These are phyloP conservation scores for Mamestra brassicae DNA, from an alignment of 2,888 invertebrate genomes.

Conservation along the genomic window DNA sequence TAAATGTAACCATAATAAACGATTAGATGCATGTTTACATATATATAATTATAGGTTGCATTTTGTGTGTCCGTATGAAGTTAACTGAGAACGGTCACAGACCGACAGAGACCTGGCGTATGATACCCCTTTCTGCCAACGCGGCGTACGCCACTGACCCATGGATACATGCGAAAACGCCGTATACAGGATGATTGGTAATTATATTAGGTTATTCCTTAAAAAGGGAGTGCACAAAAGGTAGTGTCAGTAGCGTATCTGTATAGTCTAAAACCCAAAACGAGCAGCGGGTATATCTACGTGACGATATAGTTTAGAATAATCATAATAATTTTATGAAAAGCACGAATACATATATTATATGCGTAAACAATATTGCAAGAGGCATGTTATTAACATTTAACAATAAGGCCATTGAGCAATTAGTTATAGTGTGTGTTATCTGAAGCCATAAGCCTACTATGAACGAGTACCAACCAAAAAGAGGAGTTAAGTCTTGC, in stretches of 20 bases:
- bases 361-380: constrained; percentile 20
- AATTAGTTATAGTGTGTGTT: constrained; percentile 34
- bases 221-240: neutral
- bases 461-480: constrained; percentile 87
- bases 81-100: neutral
- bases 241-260: neutral
- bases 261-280: neutral
- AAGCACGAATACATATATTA: constrained; percentile 11
- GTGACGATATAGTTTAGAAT: neutral
- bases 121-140: neutral
- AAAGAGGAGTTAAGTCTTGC: constrained; percentile 81
- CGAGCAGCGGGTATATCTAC: neutral
- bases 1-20: neutral
- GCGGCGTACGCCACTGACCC: neutral
- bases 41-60: constrained; percentile 1
- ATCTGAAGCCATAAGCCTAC: constrained; percentile 71
- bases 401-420: constrained; percentile 30
- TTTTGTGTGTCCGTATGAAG: neutral
- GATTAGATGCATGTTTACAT: constrained; percentile 11
- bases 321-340: constrained; percentile 1
- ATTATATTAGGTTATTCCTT: neutral
- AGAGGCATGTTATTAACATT: constrained; percentile 31
- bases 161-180: neutral
- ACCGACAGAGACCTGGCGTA: neutral
- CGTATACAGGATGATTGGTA: neutral